Evolutionary conservation across 92 coral and sea anemone species (phyloP), one percentile per base, ranked within the genome.

Genomic region (Porites rus): DNA sequence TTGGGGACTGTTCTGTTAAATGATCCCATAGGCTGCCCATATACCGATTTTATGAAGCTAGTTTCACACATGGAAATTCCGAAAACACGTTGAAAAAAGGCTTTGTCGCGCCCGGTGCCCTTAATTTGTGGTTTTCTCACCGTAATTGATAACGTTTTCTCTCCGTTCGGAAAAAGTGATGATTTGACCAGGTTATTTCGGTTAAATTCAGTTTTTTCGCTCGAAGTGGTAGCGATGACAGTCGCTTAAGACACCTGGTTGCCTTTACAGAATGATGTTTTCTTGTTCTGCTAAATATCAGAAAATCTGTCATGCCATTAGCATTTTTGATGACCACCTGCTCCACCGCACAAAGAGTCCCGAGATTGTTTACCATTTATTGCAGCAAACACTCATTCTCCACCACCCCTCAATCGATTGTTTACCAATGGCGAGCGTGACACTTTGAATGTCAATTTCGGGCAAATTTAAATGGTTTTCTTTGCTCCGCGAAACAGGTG

Each of bases 251-350:
- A 81, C 98, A 94, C 95, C 98, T 94, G 98, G 98, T 58, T 24
- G 56, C 19, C 50, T 82, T 92, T 89, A 74, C 86, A 77, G 75
- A 54, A 75, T 87, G 76, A 53, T 80, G 86, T 88, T 75, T 79
- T 85, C 86, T 79, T 84, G 71, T 56, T 84, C 87, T 65, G 81
- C 90, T 87, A 83, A 74, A 94, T 88, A 91, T 77, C 81, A 65
- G 88, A 72, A 65, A 69, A 88, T 85, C 95, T 92, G 95, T 94
- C 97, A 94, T 75, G 74, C 22, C 28, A 94, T 94, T 94, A 94
- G 98, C 98, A 94, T 94, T 90, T 87, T 65, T 78, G 86, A 62
- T 82, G 76, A 90, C 91, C 98, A 94, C 98, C 98, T 94, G 98
- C 93, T 76, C 51, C 10, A 10, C 19, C 54, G 69, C 86, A 94